phyloP scores from a whole-genome alignment of 53 echinoderm and acorn worm genomes.

The Luidia sarsii region DNA sequence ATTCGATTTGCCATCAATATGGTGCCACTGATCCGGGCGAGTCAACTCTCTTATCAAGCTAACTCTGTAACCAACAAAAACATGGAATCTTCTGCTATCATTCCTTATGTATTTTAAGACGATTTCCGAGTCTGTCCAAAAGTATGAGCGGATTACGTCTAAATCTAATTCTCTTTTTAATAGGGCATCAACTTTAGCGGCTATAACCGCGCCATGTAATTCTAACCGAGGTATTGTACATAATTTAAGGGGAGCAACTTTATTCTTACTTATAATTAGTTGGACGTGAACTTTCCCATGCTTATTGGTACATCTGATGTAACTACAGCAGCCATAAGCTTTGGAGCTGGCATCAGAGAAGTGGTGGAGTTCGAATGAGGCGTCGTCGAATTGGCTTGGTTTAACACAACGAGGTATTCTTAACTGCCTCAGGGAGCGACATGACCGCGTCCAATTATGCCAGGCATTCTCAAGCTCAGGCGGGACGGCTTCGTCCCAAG shows the following conservation, averaged over 20 bases:
- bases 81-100: conserved; percentile 19
- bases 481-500: conserved; percentile 43
- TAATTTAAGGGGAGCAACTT: conserved; percentile 51
- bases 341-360: conserved; percentile 63
- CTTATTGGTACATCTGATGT: conserved; percentile 44
- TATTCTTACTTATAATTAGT: conserved; percentile 45
- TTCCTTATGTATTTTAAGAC: conserved; percentile 54
- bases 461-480: background rate
- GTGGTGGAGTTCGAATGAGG: conserved; percentile 24
- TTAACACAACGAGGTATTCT: conserved; percentile 49
- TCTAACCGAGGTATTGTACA: conserved; percentile 61
- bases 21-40: background rate
- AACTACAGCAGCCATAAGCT: conserved; percentile 59
- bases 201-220: conserved; percentile 51
- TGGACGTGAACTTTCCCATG: conserved; percentile 25
- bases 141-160: conserved; percentile 14
- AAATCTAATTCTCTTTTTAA: conserved; percentile 40
- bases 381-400: conserved; percentile 44
- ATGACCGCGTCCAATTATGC: conserved; percentile 10
- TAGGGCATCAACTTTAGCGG: conserved; percentile 38
- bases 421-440: conserved; percentile 16
- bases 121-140: conserved; percentile 57
- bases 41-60: conserved; percentile 3
- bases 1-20: background rate
- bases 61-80: conserved; percentile 10